Evolutionary conservation across 2,797 vertebrate species (phyloP), one percentile per base, ranked within the genome.

Genomic region (Danio kyathit): DNA sequence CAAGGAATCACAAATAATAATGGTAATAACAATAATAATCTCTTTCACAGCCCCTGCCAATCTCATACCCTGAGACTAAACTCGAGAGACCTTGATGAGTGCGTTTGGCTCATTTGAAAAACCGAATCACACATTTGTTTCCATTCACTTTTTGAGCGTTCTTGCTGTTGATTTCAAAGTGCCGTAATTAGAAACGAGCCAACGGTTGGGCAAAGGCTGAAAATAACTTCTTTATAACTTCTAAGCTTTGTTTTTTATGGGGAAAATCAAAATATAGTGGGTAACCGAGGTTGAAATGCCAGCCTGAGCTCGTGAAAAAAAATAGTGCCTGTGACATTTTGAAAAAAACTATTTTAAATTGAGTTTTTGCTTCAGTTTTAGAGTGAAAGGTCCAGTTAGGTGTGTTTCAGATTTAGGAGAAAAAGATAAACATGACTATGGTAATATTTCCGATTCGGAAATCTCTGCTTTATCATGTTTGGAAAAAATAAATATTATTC

Each of bases 11-110:
- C 14, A 17, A 17, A 17, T 19, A 19, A 60, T 19, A 6, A 19
- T 14, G n/a, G 52, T 12, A 64, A 79, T 54, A 76, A 74, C 83
- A 84, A 51, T 61, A 52, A 82, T 83, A 70, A 81, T 81, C 81
- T 81, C 78, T 54, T 57, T 21, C 66, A 41, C 17, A 13, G 21
- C 17, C 75, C 51, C 48, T 19, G 54, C 65, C 77, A 61, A 60
- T 66, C 54, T 78, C 44, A 57, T 66, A 79, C 56, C 66, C 71
- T 8, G 17, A 82, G 56, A 70, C 65, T 17, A 59, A 80, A 65
- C 74, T 78, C 29, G 65, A 19, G 65, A 75, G 70, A 81, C 83
- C 81, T 73, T 61, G 71, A 85, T 83, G 63, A 66, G 51, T 10
- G 40, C 7, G 29, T n/a, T 61, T 66, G 61, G 70, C 70, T 74